A percentile compares a stretch with the other conserved stretches of the same genome.
phyloP scores from a whole-genome alignment of 2,113 vertebrate genomes.

The Pteropus alecto region DNA sequence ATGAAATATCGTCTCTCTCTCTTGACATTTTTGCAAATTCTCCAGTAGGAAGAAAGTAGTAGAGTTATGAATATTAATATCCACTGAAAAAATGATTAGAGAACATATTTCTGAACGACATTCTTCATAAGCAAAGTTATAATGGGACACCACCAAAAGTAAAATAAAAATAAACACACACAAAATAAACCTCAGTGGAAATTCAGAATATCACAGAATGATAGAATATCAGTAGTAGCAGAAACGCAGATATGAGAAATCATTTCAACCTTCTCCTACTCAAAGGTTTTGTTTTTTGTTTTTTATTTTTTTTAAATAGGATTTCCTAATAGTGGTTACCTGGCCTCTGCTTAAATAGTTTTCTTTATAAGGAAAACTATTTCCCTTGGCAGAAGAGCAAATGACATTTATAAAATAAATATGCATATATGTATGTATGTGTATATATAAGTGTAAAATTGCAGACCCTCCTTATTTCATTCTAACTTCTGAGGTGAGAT shows the following conservation, averaged over 20 bases:
- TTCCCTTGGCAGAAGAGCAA: not conserved
- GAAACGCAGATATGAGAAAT: not conserved
- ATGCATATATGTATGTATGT: not conserved
- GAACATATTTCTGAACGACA: not conserved
- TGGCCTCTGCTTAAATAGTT: not conserved
- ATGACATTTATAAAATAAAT: not conserved
- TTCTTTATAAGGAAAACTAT: not conserved
- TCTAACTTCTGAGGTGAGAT: not conserved
- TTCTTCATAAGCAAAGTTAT: slow-evolving; percentile 12
- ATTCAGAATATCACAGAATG: not conserved
- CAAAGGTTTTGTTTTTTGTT: not conserved
- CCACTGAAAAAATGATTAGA: not conserved
- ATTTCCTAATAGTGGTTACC: not conserved
- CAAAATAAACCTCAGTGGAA: not conserved
- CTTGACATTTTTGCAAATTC: slow-evolving; percentile 7
- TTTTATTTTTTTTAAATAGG: not conserved
- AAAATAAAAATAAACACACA: not conserved
- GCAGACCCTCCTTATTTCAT: not conserved
- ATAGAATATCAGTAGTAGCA: not conserved
- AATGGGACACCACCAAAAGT: not conserved
- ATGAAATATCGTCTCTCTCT: not conserved
- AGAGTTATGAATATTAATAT: not conserved
- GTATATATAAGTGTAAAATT: not conserved
- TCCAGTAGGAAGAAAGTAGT: not conserved
- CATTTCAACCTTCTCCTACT: not conserved